Base-by-base conservation (phyloP, 2,113 vertebrate species). In the Pedionomus torquatus region DNA sequence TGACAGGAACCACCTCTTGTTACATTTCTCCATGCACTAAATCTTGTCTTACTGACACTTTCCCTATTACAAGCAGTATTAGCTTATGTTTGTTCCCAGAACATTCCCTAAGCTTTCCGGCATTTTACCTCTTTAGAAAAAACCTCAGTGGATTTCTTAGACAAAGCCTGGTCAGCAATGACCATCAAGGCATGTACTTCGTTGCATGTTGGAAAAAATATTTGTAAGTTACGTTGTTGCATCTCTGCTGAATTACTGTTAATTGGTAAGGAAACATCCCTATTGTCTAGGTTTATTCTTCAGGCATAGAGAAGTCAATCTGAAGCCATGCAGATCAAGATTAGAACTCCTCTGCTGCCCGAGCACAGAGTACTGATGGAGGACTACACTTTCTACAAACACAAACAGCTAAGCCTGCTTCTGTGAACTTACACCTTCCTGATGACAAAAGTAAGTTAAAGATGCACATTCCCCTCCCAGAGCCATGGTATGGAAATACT, bases 161-260 rank as follows among this genome's bases (percentile, higher is more conserved):
- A 70, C 31, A 81, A 91, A 74, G 48, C 65, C 35, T 31, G 9
- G 44, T 61, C 43, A 58, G 13, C 1, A 57, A 58, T 13, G 26
- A 83, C 23, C 11, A 77, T 48, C 30, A 72, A 80, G 6, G 3
- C 17, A 35, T 0, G 0, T 7, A 7, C 33, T 76, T 35, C 41
- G 14, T 3, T 43, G 11, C 19, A 15, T 10, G 17, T 8, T 82
- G 33, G 7, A 68, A 93, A 87, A 93, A 79, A 5, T 9, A 70
- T 37, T 83, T 79, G 66, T 7, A 70, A 17, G 28, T 80, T 69
- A 30, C 37, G 71, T 71, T 24, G 76, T 39, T 44, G 24, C 33
- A 76, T 71, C 33, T 82, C 65, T 89, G 33, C 39, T 57, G 20
- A 3, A 2, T 82, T 79, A 68, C 26, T 52, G 2, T 44, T 70